Evolutionary conservation across 2,797 vertebrate genomes (phyloP), one percentile per base, ranked within the genome.

Genomic region (Mormyrops attenuatus): DNA sequence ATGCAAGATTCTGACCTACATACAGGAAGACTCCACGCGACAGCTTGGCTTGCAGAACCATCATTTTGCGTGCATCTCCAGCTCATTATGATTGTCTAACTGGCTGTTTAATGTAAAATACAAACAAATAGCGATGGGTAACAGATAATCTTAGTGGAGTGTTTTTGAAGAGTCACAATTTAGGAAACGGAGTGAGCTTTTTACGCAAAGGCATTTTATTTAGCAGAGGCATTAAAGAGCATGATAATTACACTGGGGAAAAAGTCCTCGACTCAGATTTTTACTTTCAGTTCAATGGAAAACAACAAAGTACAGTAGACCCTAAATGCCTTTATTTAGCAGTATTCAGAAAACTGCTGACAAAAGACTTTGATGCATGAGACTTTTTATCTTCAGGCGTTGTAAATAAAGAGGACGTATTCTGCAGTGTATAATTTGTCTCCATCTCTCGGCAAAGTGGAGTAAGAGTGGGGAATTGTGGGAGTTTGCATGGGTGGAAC

Each of bases 321-420:
- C 20, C 84, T 20, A 89, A 90, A 90, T 85, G 90, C 90, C 91
- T 90, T 89, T 90, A 89, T 91, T 90, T 90, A 69, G 41, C 88
- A 87, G 89, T 17, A 66, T 38, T 87, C 85, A 88, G 82, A 92
- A 92, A 92, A 85, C 57, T 91, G 91, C 91, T 92, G 92, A 92
- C 91, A 92, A 90, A 92, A 92, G 88, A 50, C 90, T 90, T 90
- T 90, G 90, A 91, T 90, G 91, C 92, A 52, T 80, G 80, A 88
- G 88, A 60, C 88, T 88, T 89, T 84, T 90, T 90, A 90, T 91
- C 85, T 26, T 89, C 88, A 88, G 90, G 89, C 85, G 87, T 92
- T 88, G 90, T 91, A 91, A 91, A 91, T 92, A 91, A 90, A 88
- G 63, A 89, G 84, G 57, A 82, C 57, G 44, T 69, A 30, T 38